Evolutionary conservation across 2,797 vertebrate species (phyloP), one percentile per base, ranked within the genome.

Genomic region (Thaleichthys pacificus): DNA sequence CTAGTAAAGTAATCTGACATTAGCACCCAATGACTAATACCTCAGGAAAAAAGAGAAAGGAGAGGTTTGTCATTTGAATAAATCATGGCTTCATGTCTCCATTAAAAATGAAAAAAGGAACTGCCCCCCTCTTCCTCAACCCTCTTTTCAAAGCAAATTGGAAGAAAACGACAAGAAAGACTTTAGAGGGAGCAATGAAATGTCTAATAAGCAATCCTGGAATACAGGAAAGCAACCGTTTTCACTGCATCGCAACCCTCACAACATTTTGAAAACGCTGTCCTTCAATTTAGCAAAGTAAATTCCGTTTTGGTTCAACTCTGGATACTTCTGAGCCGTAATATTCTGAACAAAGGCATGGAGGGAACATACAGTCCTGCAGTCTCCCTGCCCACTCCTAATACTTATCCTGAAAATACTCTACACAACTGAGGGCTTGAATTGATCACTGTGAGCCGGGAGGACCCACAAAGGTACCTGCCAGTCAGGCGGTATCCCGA

Each of bases 1-100:
- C 85, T 66, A 83, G 80, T 87, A 88, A 90, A 90, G 90, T 92
- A 88, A 92, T 91, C 83, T 89, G 89, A 90, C 91, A 90, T 93
- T 91, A 92, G 91, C 87, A 77, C 84, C 85, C 85, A 82, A 85
- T 88, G 88, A 90, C 85, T 88, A 87, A 90, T 89, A 89, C 84
- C 85, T 83, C 82, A 68, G 82, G 78, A 81, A 81, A 81, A 85
- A 83, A 81, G 80, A 66, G 57, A 81, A 71, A 73, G 68, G 60
- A 75, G 67, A 83, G 82, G 70, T 88, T 88, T 89, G 89, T 89
- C 86, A 74, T 89, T 80, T 91, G 84, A 91, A 92, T 92, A 93
- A 92, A 92, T 93, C 88, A 91, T 84, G 77, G 83, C 77, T 78
- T 72, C 83, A 78, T 38, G 80, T 90, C 86, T 81, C 82, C 81